phyloP scores from a whole-genome alignment of 1,140 invertebrate species.

The Aphelenchoides avenae region DNA sequence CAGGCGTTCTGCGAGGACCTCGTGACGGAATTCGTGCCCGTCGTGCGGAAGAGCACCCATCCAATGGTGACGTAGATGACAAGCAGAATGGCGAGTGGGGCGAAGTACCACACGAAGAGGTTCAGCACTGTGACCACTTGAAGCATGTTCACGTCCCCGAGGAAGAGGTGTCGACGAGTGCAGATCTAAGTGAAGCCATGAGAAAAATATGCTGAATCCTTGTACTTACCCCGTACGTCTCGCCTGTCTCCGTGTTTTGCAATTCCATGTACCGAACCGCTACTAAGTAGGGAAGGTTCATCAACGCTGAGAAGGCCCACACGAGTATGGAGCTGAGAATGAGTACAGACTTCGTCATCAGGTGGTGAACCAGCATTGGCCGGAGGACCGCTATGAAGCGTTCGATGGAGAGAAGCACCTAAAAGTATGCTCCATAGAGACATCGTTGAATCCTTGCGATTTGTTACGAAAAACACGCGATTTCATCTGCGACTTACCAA shows the following conservation, averaged over 20 bases:
- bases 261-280: conserved; percentile 49
- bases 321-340: conserved; percentile 38
- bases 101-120: conserved; percentile 46
- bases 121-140: conserved; percentile 50
- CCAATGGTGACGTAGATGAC: conserved; percentile 50
- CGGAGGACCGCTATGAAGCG: conserved; percentile 54
- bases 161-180: conserved; percentile 35
- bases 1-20: no score
- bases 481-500: conserved; percentile 38
- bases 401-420: conserved; percentile 55
- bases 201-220: no score
- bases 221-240: conserved; percentile 33
- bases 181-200: no score
- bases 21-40: conserved; percentile 32
- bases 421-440: conserved; percentile 11
- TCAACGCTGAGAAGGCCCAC: conserved; percentile 35
- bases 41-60: conserved; percentile 36
- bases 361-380: conserved; percentile 43
- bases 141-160: conserved; percentile 41
- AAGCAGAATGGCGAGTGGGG: conserved; percentile 41
- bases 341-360: conserved; percentile 37
- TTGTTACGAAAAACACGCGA: conserved; percentile 15
- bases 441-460: conserved; percentile 6
- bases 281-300: conserved; percentile 53
- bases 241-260: conserved; percentile 26